Conservation (phyloP, 2,113 vertebrate genomes). For the Esox niger region DNA sequence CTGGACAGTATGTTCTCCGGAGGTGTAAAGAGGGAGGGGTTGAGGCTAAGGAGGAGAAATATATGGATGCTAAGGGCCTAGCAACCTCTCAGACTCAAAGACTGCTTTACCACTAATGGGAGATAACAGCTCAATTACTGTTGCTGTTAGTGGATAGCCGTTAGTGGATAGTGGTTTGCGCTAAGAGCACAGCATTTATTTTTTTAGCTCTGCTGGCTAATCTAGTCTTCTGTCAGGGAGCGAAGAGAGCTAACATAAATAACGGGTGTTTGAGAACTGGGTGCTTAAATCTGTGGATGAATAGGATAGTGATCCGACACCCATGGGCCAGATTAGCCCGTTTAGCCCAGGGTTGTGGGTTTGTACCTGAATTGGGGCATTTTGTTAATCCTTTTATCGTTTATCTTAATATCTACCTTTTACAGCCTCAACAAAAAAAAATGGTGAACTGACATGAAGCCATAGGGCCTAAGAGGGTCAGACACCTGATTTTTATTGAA, state of each 20-base stretch:
- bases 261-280: conserved; percentile 17
- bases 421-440: neutral
- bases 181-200: conserved; percentile 22
- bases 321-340: too few species aligned
- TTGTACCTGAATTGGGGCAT: too few species aligned
- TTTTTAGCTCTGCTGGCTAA: conserved; percentile 44
- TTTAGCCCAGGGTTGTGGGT: too few species aligned
- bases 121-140: conserved; percentile 52
- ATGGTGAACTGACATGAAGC: neutral
- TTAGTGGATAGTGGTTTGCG: conserved; percentile 6
- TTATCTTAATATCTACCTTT: neutral
- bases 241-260: conserved; percentile 22
- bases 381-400: too few species aligned
- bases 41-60: too few species aligned
- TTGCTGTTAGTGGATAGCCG: conserved; percentile 12
- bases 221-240: conserved; percentile 46
- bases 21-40: too few species aligned
- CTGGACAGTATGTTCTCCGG: conserved; percentile 15
- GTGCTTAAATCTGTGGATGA: conserved; percentile 38
- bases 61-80: neutral
- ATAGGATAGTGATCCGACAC: conserved; percentile 47
- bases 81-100: conserved; percentile 27
- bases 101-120: conserved; percentile 28
- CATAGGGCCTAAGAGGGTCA: neutral
- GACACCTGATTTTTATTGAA: neutral